Percentiles rank a stretch among this genome's conserved stretches.
Evolutionary conservation across 1,140 invertebrate genomes (phyloP).

Genomic region (Sycobia sp.): DNA sequence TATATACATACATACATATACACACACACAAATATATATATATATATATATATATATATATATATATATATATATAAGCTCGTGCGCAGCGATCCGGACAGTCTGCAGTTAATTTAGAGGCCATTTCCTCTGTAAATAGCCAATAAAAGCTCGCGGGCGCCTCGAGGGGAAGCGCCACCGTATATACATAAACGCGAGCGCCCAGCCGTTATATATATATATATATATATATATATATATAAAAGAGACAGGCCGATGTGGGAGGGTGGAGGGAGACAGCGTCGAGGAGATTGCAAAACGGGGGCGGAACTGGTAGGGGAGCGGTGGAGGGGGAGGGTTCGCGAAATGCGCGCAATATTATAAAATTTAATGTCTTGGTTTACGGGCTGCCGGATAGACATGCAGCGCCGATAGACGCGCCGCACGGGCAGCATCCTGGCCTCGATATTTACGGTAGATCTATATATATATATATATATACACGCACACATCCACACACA

Average conservation of each 20-base stretch:
- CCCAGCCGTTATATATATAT: too few relatives aligned
- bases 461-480: too few relatives aligned
- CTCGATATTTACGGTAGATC: slow-evolving; percentile 57
- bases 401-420: slow-evolving; percentile 43
- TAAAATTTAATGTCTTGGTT: slow-evolving; percentile 64
- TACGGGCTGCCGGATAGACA: slow-evolving; percentile 50
- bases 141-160: slow-evolving; percentile 57
- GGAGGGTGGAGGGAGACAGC: slow-evolving; percentile 32
- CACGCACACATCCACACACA: too few relatives aligned
- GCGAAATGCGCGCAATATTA: slow-evolving; percentile 55
- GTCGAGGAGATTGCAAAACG: slow-evolving; percentile 32
- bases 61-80: slow-evolving; percentile 54
- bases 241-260: too few relatives aligned
- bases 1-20: too few relatives aligned
- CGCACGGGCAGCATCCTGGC: slow-evolving; percentile 22
- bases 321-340: slow-evolving; percentile 33
- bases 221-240: too few relatives aligned
- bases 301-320: slow-evolving; percentile 17
- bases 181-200: not conserved
- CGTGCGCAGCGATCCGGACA: slow-evolving; percentile 52
- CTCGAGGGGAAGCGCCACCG: slow-evolving; percentile 22
- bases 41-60: too few relatives aligned
- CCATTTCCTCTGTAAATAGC: slow-evolving; percentile 63
- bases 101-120: slow-evolving; percentile 62
- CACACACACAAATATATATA: too few relatives aligned